Evolutionary conservation across 2,797 vertebrate genomes (phyloP).

Genomic region (Neomorphus geoffroyi): DNA sequence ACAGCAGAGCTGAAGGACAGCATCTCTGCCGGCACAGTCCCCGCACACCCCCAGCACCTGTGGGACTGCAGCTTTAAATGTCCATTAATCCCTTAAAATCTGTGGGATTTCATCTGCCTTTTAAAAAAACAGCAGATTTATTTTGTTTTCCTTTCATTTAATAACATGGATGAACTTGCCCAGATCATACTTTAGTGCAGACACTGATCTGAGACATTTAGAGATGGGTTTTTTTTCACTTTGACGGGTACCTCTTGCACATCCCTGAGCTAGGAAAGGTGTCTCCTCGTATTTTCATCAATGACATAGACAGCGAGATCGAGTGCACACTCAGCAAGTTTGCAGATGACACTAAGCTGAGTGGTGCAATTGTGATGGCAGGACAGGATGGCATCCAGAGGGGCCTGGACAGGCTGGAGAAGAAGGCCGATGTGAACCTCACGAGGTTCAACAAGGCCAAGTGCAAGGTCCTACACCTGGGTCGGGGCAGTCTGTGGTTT

Average conservation of each 20-base stretch:
- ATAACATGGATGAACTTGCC: not conserved
- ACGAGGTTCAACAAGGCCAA: too few relatives aligned
- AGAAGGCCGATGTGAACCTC: too few relatives aligned
- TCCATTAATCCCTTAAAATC: not conserved
- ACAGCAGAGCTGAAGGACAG: rapidly evolving
- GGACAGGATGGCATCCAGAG: too few relatives aligned
- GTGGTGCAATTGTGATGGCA: too few relatives aligned
- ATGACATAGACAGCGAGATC: too few relatives aligned
- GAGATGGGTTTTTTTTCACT: not conserved
- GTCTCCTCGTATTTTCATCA: not conserved
- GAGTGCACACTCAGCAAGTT: too few relatives aligned
- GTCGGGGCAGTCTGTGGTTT: too few relatives aligned
- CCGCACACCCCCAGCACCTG: not conserved
- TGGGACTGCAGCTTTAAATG: not conserved
- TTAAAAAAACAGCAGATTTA: not conserved
- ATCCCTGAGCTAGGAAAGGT: not conserved
- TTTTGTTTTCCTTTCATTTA: not conserved
- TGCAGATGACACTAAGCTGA: too few relatives aligned
- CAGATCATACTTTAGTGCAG: not conserved
- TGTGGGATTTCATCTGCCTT: not conserved
- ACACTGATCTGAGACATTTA: not conserved
- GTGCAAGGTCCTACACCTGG: too few relatives aligned
- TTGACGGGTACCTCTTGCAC: not conserved
- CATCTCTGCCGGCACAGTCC: rapidly evolving
- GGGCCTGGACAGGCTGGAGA: too few relatives aligned